phyloP scores from a whole-genome alignment of 1,140 invertebrate genomes.

The Trachymyrmex septentrionalis region DNA sequence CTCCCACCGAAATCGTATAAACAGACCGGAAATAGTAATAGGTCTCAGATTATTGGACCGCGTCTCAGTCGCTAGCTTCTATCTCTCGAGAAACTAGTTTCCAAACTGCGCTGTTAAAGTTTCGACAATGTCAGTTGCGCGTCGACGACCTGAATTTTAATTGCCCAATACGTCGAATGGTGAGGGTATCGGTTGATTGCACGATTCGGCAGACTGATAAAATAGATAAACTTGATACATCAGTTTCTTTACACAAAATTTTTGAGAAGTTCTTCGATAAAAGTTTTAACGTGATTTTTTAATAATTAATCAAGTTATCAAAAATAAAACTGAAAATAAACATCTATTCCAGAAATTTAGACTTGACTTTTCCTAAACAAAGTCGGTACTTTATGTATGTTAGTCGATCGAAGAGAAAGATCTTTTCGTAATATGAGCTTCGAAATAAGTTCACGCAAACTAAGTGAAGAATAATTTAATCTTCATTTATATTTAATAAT shows the following conservation, averaged over 20 bases:
- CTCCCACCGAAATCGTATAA: constrained; percentile 62
- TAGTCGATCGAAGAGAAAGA: not conserved
- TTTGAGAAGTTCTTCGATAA: not conserved
- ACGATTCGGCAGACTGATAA: constrained; percentile 4
- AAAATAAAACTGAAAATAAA: not conserved
- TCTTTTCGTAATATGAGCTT: not conserved
- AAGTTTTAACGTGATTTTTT: too few relatives aligned
- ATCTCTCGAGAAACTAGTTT: constrained; percentile 67
- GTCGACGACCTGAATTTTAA: constrained; percentile 66
- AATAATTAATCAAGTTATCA: too few relatives aligned
- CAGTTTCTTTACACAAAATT: not conserved
- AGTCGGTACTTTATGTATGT: not conserved
- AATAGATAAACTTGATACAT: constrained; percentile 9
- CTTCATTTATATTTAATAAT: constrained; percentile 14
- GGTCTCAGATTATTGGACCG: constrained; percentile 34
- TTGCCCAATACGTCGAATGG: constrained; percentile 35
- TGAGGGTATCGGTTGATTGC: constrained; percentile 14
- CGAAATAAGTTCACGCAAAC: not conserved
- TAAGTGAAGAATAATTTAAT: constrained; percentile 1
- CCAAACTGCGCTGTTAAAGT: constrained; percentile 59
- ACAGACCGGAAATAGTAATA: constrained; percentile 70
- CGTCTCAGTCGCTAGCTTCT: constrained; percentile 15
- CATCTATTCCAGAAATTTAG: not conserved
- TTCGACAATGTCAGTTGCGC: constrained; percentile 22
- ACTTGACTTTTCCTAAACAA: not conserved